A percentile compares a stretch with the other conserved stretches of the same genome.
Conservation (phyloP, 2,113 vertebrate genomes). For the Lasiurus cinereus region DNA sequence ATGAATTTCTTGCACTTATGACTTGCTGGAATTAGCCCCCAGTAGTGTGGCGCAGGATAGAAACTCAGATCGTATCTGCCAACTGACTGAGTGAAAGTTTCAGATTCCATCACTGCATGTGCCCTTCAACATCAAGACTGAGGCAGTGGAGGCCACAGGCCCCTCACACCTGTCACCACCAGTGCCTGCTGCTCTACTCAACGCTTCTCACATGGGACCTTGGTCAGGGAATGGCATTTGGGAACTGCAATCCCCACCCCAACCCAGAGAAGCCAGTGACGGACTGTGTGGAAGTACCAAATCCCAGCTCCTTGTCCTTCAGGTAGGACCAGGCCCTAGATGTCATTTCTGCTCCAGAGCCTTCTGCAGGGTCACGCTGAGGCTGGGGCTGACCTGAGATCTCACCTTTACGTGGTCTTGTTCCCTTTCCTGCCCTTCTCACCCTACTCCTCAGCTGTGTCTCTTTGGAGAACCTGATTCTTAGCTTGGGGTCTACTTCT, state of each 20-base stretch:
- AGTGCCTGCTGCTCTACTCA: not conserved
- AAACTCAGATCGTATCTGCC: not conserved
- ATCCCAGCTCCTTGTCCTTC: not conserved
- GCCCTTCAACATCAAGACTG: not conserved
- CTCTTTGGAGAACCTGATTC: not conserved
- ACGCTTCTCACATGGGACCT: not conserved
- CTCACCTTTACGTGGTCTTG: not conserved
- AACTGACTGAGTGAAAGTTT: not conserved
- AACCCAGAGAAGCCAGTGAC: not conserved
- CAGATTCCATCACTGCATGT: not conserved
- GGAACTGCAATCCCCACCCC: not conserved
- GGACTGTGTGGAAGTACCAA: not conserved
- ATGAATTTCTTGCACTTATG: no score
- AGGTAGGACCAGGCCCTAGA: not conserved
- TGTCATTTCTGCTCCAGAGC: not conserved
- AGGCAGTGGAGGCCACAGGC: not conserved
- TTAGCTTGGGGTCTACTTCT: not conserved
- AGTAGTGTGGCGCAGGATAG: no score
- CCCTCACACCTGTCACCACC: not conserved
- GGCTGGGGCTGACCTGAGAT: not conserved
- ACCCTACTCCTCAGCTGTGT: not conserved
- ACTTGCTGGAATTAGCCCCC: no score
- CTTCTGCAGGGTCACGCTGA: not conserved
- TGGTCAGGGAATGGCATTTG: not conserved
- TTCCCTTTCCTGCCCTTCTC: not conserved